Base-by-base conservation (phyloP, 1,140 invertebrate genomes). In the Meloidogyne chitwoodi region DNA sequence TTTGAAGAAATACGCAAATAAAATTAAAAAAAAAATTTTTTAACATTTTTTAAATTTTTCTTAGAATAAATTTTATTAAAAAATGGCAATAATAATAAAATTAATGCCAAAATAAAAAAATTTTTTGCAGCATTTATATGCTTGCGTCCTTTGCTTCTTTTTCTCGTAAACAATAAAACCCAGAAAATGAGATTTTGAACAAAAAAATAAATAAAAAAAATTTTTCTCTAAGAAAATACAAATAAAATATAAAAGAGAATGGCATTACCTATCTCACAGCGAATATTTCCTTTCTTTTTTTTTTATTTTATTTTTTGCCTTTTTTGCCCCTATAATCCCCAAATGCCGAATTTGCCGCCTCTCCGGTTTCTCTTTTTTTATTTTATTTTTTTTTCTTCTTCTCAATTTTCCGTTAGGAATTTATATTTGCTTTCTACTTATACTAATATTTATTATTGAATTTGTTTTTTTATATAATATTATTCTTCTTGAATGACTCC, bases 271-370 rank as follows among this genome's bases (percentile, higher is more conserved):
- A 56, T 0, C 19, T n/a, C 48, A n/a, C 48, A n/a, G 48, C n/a
- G n/a, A n/a, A n/a, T n/a, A n/a, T n/a, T n/a, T n/a, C n/a, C n/a
- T n/a, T n/a, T n/a, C 14, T 8, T n/a, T 22, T 8, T n/a, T n/a
- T n/a, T 11, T 48, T 16, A 19, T 16, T 48, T 19, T 16, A n/a
- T 56, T n/a, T 92, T 92, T 65, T 93, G 94, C 76, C 93, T 24
- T 44, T 76, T 92, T 84, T 92, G 92, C 2, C 48, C 48, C 48
- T 19, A 56, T 56, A 56, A 56, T 56, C 48, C 48, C 19, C 48
- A 56, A 56, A 56, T 56, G 48, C 48, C 19, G 48, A 56, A 56
- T 56, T 56, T 56, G 48, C 48, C 48, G 48, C 48, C 48, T 56
- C 48, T 56, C 48, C 16, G 44, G 44, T 48, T 48, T 44, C 10